These are phyloP conservation scores for Elephas maximus DNA, from an alignment of 2,113 vertebrate species.

Conservation along the genomic window DNA sequence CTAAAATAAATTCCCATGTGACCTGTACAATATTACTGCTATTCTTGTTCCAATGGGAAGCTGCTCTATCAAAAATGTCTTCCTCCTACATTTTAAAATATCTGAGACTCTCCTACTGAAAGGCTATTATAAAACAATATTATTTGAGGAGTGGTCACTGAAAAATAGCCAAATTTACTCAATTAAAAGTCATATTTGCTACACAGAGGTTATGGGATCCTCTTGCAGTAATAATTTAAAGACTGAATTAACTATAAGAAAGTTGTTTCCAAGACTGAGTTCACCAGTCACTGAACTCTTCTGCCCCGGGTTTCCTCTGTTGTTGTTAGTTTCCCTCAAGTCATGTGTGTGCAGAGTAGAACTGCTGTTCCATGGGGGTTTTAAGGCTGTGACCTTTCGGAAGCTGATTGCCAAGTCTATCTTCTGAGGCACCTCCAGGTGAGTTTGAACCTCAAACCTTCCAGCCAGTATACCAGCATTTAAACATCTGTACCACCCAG, in stretches of 20 bases:
- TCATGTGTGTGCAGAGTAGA: too few relatives aligned
- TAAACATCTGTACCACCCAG: too few relatives aligned
- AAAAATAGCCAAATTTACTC: slow-evolving; percentile 1
- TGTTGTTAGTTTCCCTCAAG: too few relatives aligned
- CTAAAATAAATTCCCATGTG: slow-evolving; percentile 51
- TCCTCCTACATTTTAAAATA: background rate
- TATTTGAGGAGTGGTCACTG: background rate
- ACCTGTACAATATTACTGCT: background rate
- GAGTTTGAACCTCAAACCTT: too few relatives aligned
- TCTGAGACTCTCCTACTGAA: background rate
- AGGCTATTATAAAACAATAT: background rate
- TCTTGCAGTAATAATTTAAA: slow-evolving; percentile 24
- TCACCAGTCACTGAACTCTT: background rate
- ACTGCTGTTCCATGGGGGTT: too few relatives aligned
- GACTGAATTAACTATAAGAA: slow-evolving; percentile 17
- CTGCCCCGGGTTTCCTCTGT: background rate
- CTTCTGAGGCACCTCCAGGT: too few relatives aligned
- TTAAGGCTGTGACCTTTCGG: too few relatives aligned
- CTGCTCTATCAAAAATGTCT: background rate
- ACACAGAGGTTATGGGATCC: background rate
- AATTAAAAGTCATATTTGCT: slow-evolving; percentile 36
- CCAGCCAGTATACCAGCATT: too few relatives aligned
- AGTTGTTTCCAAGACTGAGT: slow-evolving; percentile 19
- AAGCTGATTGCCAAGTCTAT: too few relatives aligned
- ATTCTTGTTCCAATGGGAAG: background rate